Conservation (phyloP, 1,140 invertebrate genomes). For the Drosophila azteca region DNA sequence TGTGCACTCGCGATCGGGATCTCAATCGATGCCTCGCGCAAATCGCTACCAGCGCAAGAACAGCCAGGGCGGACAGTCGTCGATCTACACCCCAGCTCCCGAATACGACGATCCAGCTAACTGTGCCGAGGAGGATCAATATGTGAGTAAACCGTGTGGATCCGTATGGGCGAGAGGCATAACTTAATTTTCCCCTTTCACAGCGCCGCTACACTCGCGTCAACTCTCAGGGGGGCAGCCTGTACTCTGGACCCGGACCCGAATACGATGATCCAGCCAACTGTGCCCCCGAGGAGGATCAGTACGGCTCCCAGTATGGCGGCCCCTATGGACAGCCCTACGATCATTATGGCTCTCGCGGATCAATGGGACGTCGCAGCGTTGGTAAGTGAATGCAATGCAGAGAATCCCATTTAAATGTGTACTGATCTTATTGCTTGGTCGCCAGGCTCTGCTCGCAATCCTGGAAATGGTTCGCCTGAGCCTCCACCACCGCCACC, state of each 20-base stretch:
- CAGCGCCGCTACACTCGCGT: conserved; percentile 83
- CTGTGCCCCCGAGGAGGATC: conserved; percentile 94
- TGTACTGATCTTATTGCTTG: neutral
- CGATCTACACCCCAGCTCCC: conserved; percentile 89
- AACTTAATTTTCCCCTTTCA: too few species aligned
- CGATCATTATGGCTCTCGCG: conserved; percentile 93
- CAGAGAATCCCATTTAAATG: neutral
- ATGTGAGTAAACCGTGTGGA: conserved; percentile 84
- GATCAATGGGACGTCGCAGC: conserved; percentile 89
- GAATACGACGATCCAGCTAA: conserved; percentile 96
- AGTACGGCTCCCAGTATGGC: conserved; percentile 93
- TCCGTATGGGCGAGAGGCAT: too few species aligned
- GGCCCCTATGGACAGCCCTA: conserved; percentile 91
- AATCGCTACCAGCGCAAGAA: conserved; percentile 89
- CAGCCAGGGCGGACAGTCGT: conserved; percentile 87
- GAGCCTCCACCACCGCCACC: conserved; percentile 93
- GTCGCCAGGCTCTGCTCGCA: conserved; percentile 86
- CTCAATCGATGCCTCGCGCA: conserved; percentile 93
- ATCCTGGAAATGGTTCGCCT: conserved; percentile 88
- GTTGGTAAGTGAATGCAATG: conserved; percentile 83
- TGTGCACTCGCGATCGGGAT: conserved; percentile 93
- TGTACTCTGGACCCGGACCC: conserved; percentile 86
- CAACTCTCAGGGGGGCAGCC: conserved; percentile 81
- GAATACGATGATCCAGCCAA: conserved; percentile 97
- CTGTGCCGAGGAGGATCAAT: conserved; percentile 94